phyloP scores from a whole-genome alignment of 1,140 invertebrate genomes.

The Calosoma granatense region DNA sequence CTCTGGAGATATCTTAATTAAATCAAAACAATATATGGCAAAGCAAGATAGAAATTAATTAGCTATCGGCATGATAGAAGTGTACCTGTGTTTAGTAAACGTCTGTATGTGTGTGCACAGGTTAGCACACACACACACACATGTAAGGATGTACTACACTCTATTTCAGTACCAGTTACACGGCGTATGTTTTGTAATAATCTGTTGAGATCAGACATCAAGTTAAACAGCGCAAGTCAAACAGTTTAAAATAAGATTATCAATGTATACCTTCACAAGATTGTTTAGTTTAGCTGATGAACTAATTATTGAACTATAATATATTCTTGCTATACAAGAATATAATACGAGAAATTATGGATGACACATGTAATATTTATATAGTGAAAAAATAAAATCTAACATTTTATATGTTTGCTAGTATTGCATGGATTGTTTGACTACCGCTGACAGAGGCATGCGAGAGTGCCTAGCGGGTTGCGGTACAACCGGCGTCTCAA shows the following conservation, averaged over 20 bases:
- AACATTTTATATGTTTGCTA: not conserved
- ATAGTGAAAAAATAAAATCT: not conserved
- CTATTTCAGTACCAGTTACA: not conserved
- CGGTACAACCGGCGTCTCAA: not conserved
- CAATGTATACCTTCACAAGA: too few species aligned
- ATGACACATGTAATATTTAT: not conserved
- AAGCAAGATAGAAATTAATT: constrained; percentile 29
- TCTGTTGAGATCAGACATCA: not conserved
- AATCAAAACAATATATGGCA: constrained; percentile 31
- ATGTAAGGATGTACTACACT: not conserved
- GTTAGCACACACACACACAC: not conserved
- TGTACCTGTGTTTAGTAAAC: too few species aligned
- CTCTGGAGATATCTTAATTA: constrained; percentile 30
- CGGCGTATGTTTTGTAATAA: not conserved
- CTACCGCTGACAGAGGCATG: not conserved
- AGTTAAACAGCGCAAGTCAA: too few species aligned
- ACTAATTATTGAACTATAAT: not conserved
- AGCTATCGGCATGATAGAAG: not conserved
- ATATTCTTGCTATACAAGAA: not conserved
- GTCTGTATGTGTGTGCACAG: too few species aligned
- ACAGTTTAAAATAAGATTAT: too few species aligned
- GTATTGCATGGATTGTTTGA: too few species aligned
- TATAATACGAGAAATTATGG: not conserved
- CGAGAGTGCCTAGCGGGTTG: not conserved
- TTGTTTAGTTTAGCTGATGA: too few species aligned